A percentile compares a stretch with the other conserved stretches of the same genome.
These are phyloP conservation scores for Elysia crispata DNA, from an alignment of 2,888 invertebrate species.

Conservation along the genomic window DNA sequence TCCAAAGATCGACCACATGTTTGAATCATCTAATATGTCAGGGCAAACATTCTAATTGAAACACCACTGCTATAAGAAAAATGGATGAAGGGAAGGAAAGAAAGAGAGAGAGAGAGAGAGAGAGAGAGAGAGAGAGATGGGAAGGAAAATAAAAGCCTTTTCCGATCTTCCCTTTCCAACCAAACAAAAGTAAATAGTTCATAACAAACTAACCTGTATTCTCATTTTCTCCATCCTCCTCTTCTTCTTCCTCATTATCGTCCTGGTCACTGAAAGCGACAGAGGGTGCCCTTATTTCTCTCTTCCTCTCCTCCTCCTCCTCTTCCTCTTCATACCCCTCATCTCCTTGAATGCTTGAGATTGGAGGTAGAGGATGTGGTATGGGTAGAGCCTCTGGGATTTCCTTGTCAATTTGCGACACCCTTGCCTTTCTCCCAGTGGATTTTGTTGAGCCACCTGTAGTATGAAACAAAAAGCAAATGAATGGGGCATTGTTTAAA, in stretches of 20 bases:
- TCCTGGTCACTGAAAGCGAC: constrained; percentile 20
- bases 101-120: not conserved
- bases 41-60: no score
- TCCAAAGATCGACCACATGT: no score
- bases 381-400: constrained; percentile 31
- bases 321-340: no score
- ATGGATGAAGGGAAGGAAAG: no score
- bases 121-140: not conserved
- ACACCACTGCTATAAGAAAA: no score
- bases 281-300: constrained; percentile 24
- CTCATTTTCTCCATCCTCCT: constrained; percentile 21
- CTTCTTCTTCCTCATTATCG: not conserved
- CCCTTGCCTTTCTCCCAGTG: constrained; percentile 5
- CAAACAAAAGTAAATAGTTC: no score
- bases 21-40: no score
- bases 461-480: not conserved
- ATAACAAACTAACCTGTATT: no score
- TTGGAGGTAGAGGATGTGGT: constrained; percentile 37
- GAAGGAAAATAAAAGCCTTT: no score
- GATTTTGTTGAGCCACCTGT: not conserved
- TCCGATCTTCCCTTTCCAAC: no score
- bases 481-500: no score
- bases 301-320: not conserved
- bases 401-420: constrained; percentile 40
- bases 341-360: constrained; percentile 30